phyloP scores from a whole-genome alignment of 2,797 vertebrate genomes.

The Urosaurus nigricauda region DNA sequence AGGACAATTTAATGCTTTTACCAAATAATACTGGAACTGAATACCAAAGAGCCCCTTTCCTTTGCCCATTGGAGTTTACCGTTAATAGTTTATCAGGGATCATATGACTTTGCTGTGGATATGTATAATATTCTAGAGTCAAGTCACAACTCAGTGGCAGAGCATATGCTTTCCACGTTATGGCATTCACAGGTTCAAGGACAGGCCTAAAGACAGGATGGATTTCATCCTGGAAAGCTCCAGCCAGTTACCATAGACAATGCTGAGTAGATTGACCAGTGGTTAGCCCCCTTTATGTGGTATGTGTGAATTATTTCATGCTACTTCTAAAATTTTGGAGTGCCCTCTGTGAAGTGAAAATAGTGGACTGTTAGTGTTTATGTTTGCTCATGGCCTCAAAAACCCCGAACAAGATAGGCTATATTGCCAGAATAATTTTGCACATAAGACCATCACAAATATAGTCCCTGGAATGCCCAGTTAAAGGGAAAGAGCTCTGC shows the following conservation, averaged over 20 bases:
- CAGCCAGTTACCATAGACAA: neutral
- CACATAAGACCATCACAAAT: neutral
- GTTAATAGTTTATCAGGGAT: constrained; percentile 72
- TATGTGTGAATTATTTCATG: no score
- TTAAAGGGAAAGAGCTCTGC: neutral
- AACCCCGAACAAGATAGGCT: no score
- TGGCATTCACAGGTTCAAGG: neutral
- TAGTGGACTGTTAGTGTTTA: no score
- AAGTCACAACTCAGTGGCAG: neutral
- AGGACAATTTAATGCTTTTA: constrained; percentile 71
- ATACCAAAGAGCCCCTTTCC: constrained; percentile 66
- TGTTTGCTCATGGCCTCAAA: neutral
- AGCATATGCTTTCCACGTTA: neutral
- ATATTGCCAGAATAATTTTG: neutral
- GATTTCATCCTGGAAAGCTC: neutral
- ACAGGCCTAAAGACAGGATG: neutral
- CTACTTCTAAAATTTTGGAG: no score
- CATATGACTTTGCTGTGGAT: constrained; percentile 65
- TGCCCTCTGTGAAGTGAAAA: neutral
- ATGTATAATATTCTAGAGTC: constrained; percentile 32
- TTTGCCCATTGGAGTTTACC: constrained; percentile 67
- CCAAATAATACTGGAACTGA: constrained; percentile 59
- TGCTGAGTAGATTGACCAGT: no score
- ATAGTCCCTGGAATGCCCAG: neutral
- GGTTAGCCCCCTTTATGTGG: neutral